Conservation (phyloP, 1,140 invertebrate genomes). For the Bombus confusus region DNA sequence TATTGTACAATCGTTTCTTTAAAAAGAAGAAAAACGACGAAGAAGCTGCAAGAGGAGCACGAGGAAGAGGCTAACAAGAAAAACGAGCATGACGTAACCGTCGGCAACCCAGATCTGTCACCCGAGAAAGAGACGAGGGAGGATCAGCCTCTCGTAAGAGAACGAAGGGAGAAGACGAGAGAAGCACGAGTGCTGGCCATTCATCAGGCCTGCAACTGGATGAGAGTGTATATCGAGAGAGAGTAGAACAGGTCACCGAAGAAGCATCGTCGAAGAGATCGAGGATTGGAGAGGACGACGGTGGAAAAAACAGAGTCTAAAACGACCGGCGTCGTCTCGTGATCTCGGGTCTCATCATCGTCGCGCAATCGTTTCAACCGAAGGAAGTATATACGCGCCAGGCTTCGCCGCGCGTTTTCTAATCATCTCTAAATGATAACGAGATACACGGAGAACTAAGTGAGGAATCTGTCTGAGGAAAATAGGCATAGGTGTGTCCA, state of each 20-base stretch:
- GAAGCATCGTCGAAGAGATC: conserved; percentile 23
- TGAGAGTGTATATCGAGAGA: conserved; percentile 28
- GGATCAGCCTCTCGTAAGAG: conserved; percentile 55
- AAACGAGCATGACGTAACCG: conserved; percentile 65
- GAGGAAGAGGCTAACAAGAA: conserved; percentile 31
- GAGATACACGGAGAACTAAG: conserved; percentile 57
- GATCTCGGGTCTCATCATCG: conserved; percentile 68
- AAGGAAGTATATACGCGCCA: conserved; percentile 43
- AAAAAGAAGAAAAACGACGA: not conserved
- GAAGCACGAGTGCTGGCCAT: conserved; percentile 59
- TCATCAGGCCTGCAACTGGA: conserved; percentile 65
- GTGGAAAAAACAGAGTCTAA: conserved; percentile 12
- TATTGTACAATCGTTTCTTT: not conserved
- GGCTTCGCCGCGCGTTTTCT: conserved; percentile 63
- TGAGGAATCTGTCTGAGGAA: conserved; percentile 41
- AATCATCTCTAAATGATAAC: conserved; percentile 75
- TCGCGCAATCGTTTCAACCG: conserved; percentile 64
- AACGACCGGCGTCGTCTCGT: conserved; percentile 58
- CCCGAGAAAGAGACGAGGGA: conserved; percentile 60
- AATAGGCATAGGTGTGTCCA: conserved; percentile 51
- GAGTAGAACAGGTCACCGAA: conserved; percentile 42
- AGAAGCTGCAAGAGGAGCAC: not conserved
- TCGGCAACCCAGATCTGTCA: conserved; percentile 78
- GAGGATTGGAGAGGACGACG: conserved; percentile 11
- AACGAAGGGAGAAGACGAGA: conserved; percentile 38